Evolutionary conservation across 2,888 invertebrate genomes (phyloP), one percentile per base, ranked within the genome.

Genomic region (Hydrotaea cyrtoneurina): DNA sequence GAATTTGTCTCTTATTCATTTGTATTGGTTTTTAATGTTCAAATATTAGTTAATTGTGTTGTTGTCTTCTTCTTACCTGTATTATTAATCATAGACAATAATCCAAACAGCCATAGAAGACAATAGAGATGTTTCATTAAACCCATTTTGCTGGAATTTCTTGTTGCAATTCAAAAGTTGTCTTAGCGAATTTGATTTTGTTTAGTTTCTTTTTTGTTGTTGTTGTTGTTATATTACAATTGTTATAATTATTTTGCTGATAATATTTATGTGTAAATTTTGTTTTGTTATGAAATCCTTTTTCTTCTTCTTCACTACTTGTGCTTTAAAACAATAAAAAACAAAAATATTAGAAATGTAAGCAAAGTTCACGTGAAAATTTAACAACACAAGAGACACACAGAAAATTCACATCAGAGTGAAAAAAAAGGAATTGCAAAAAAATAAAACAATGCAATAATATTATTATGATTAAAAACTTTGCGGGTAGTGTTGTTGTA

Each of bases 51-150:
- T 39, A 39, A 39, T 8, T 50, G 13, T 50, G 2, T n/a, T 50
- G 8, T 50, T 43, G 2, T 11, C 13, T 43, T 11, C 3, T n/a
- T 87, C 91, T 90, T 85, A 92, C 92, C 92, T 91, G 91, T 89
- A 89, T 89, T 88, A 76, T 90, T 86, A 87, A 91, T 88, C 85
- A 91, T 87, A 86, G 89, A 88, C 83, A 90, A 88, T 89, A 92
- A 89, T 91, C 92, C 92, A 89, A 91, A 87, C 88, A 89, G 88
- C 89, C 90, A 91, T 86, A 90, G 88, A 85, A 90, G 88, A 82
- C 87, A 77, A 79, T 80, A 77, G 36, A 85, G 50, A 80, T 80
- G 82, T 87, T 88, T 87, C 86, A 86, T 88, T 86, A 88, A 88
- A 88, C 88, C 89, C 91, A 91, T 91, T 86, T 50, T 88, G 88